Evolutionary conservation across 2,888 invertebrate genomes (phyloP), one percentile per base, ranked within the genome.

Genomic region (Piscicola geometra): DNA sequence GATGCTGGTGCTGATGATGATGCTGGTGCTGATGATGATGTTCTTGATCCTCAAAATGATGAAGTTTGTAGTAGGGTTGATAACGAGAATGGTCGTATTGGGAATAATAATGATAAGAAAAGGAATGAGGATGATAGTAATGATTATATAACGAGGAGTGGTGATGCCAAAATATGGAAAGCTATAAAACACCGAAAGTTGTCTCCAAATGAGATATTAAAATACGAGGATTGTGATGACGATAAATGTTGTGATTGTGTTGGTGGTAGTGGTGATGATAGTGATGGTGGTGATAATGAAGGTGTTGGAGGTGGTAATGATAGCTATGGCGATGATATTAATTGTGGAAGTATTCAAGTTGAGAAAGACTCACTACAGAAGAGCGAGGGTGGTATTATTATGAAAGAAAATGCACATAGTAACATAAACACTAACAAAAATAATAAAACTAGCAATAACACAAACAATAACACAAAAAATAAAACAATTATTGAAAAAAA

Each of bases 1-100:
- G 69, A 33, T 33, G 69, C 1, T 69, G 69, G 35, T 69, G n/a
- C 1, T 69, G 69, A 69, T 69, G 33, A 69, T 69, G 69, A 69
- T 33, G 69, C 30, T 69, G 69, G 33, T 33, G 69, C 18, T n/a
- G 36, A n/a, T 1, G 33, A 69, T 32, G 69, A 69, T 28, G 33
- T 1, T 1, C 21, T 1, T 69, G 36, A 5, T 0, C 33, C 1
- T 1, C 33, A 35, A 1, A 35, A 41, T 36, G 36, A n/a, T 70
- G 70, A 21, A 25, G 36, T 1, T 41, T n/a, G 28, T 41, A 41
- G 35, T 25, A 41, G n/a, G 25, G 70, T 21, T 35, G 1, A 41
- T 3, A n/a, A 70, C 2, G 70, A 69, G 1, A 35, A 69, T n/a
- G 36, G 33, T n/a, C 18, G 0, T 32, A 35, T 21, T 33, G 69